A percentile compares a stretch with the other conserved stretches of the same genome.
Evolutionary conservation across 2,797 vertebrate species (phyloP).

Genomic region (Hemibagrus guttatus): DNA sequence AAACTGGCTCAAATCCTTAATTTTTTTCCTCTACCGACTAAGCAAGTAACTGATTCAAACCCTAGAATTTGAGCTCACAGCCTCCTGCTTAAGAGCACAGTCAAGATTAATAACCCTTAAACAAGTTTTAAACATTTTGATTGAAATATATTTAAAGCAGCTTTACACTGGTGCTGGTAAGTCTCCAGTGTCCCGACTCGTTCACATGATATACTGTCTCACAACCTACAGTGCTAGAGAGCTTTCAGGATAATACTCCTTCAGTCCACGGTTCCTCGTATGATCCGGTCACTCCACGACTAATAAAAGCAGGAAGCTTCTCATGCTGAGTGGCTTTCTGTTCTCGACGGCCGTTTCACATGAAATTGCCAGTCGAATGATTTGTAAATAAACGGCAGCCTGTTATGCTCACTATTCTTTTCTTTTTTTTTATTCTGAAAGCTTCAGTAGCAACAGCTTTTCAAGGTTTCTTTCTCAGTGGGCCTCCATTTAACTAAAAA

Average conservation of each 20-base stretch:
- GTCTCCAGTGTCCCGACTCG: no score
- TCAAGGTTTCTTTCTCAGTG: background rate
- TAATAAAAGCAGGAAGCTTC: background rate
- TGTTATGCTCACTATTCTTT: background rate
- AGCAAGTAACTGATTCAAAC: background rate
- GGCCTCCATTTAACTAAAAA: background rate
- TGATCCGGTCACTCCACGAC: background rate
- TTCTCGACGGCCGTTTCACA: background rate
- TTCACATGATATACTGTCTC: no score
- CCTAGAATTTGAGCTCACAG: background rate
- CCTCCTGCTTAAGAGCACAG: no score
- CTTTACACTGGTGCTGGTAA: background rate
- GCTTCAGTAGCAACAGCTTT: background rate
- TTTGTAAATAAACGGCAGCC: background rate
- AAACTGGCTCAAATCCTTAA: no score
- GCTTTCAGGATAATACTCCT: background rate
- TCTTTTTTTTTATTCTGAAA: background rate
- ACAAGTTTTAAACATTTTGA: background rate
- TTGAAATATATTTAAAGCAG: background rate
- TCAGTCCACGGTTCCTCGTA: background rate
- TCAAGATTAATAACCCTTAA: background rate
- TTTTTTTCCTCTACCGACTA: background rate
- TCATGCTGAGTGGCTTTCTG: background rate
- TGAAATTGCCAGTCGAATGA: background rate
- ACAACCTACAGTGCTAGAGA: no score